These are phyloP conservation scores for Sphaerolaimus hirsutus DNA, from an alignment of 2,888 invertebrate species.

Conservation along the genomic window DNA sequence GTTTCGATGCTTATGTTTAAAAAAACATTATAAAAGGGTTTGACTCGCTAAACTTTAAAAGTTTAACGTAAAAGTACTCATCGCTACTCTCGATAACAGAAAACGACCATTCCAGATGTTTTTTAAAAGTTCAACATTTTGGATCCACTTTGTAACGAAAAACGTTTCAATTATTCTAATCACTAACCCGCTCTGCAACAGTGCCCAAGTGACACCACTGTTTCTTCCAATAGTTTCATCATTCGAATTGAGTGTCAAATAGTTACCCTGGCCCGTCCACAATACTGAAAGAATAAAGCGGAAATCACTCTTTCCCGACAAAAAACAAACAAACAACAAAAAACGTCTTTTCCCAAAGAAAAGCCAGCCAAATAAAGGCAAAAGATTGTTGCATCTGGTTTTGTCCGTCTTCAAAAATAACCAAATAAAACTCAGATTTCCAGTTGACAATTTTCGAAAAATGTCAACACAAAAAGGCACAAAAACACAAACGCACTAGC, in stretches of 20 bases:
- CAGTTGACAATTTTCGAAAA: too few relatives aligned
- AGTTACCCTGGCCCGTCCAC: conserved; percentile 83
- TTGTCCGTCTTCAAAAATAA: too few relatives aligned
- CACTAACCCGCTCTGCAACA: conserved; percentile 65
- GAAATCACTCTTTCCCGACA: background rate
- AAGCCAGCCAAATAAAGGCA: background rate
- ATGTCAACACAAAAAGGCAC: too few relatives aligned
- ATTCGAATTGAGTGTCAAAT: conserved; percentile 66
- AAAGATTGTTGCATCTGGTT: background rate
- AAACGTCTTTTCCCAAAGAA: background rate
- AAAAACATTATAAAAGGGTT: too few relatives aligned
- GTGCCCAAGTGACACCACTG: conserved; percentile 86
- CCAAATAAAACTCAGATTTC: conserved; percentile 1
- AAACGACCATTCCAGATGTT: too few relatives aligned
- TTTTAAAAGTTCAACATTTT: background rate
- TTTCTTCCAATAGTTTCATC: conserved; percentile 65
- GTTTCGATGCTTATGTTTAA: too few relatives aligned
- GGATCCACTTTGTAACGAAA: background rate
- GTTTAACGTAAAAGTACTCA: too few relatives aligned
- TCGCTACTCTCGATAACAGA: too few relatives aligned
- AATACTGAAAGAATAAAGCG: conserved; percentile 38
- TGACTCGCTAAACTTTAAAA: too few relatives aligned
- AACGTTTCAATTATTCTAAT: too few relatives aligned
- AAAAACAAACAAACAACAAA: background rate
- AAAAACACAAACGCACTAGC: conserved; percentile 32